phyloP scores from a whole-genome alignment of 2,113 vertebrate genomes.

The Chaetops frenatus region DNA sequence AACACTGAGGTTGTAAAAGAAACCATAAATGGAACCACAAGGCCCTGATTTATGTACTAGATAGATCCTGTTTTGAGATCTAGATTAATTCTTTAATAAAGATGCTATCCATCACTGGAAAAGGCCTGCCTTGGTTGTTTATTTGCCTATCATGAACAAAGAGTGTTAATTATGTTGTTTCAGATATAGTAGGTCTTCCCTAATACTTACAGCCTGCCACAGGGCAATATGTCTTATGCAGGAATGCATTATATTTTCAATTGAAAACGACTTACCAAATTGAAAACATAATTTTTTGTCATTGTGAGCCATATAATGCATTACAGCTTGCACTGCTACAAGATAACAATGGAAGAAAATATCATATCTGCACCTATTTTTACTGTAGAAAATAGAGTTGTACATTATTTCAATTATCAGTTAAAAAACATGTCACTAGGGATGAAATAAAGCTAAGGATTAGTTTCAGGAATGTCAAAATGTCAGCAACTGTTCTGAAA shows the following conservation, averaged over 20 bases:
- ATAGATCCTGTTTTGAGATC: constrained; percentile 23
- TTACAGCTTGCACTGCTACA: not conserved
- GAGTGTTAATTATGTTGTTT: constrained; percentile 49
- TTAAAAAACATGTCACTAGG: not conserved
- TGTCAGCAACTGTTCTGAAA: not conserved
- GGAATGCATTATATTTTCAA: constrained; percentile 30
- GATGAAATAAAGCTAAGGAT: not conserved
- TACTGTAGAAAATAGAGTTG: not conserved
- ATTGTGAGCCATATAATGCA: not conserved
- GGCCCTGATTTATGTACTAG: constrained; percentile 43
- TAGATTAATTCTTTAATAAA: constrained; percentile 60
- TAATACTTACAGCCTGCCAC: constrained; percentile 26
- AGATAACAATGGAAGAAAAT: not conserved
- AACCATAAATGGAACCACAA: constrained; percentile 67
- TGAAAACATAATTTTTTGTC: constrained; percentile 45
- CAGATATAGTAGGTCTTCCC: constrained; percentile 21
- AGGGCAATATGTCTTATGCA: not conserved
- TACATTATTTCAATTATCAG: not conserved
- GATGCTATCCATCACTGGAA: constrained; percentile 39
- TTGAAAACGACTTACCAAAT: constrained; percentile 23
- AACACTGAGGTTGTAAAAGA: constrained; percentile 58
- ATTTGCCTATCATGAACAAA: constrained; percentile 52
- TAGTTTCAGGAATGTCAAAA: not conserved
- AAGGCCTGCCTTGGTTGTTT: constrained; percentile 41
- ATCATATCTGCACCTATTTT: not conserved